A percentile compares a stretch with the other conserved stretches of the same genome.
Evolutionary conservation across 2,797 vertebrate species (phyloP).

Genomic region (Catostomus latipinnis): DNA sequence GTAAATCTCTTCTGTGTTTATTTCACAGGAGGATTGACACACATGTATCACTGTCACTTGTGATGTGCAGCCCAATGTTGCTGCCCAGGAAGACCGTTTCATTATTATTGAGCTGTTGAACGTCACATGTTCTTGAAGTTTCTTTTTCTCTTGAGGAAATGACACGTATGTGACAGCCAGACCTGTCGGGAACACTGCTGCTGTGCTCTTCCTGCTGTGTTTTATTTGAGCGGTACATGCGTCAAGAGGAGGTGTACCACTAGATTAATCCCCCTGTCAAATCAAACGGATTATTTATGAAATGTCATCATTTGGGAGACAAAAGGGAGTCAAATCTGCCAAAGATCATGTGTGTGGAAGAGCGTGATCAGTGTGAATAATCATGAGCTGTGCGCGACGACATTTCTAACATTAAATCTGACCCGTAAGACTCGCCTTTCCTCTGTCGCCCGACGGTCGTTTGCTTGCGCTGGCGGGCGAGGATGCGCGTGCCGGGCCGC

Average conservation of each 20-base stretch:
- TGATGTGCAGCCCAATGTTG: neutral
- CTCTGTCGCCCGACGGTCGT: neutral
- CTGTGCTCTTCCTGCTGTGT: neutral
- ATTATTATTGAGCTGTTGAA: neutral
- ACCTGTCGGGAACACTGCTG: neutral
- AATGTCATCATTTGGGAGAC: neutral
- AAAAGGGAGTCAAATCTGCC: neutral
- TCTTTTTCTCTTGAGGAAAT: neutral
- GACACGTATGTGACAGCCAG: neutral
- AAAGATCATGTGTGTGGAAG: neutral
- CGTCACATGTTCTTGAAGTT: neutral
- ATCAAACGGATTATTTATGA: neutral
- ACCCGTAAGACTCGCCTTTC: neutral
- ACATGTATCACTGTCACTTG: too few relatives aligned
- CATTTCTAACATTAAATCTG: neutral
- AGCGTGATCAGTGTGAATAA: neutral
- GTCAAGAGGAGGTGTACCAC: neutral
- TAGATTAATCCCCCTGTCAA: neutral
- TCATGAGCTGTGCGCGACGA: neutral
- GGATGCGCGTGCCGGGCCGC: conserved; percentile 60
- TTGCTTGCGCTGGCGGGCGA: conserved; percentile 69
- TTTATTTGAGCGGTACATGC: too few relatives aligned
- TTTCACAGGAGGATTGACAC: neutral
- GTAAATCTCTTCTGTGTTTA: neutral
- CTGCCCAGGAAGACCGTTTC: neutral